phyloP scores from a whole-genome alignment of 2,888 invertebrate species.

The Allolobophora icterica region DNA sequence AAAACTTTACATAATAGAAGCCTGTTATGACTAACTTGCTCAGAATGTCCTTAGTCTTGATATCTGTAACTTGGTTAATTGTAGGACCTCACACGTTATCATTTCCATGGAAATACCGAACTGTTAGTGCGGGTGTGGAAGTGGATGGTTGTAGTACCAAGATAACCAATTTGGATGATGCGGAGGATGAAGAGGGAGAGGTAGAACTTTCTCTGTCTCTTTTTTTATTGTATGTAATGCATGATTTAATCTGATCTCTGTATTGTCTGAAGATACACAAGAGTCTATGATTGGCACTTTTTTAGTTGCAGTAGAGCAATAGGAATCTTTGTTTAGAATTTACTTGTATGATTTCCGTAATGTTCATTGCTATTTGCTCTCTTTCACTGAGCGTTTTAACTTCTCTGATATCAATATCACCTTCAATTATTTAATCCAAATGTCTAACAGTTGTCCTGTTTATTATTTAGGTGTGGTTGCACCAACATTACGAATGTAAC shows the following conservation, averaged over 20 bases:
- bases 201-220: neutral
- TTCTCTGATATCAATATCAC: too few species aligned
- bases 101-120: conserved; percentile 69
- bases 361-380: too few species aligned
- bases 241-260: neutral
- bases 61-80: neutral
- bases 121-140: conserved; percentile 76
- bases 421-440: too few species aligned
- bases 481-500: too few species aligned
- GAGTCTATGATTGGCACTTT: neutral
- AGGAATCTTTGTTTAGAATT: neutral
- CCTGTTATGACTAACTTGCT: neutral
- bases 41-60: neutral
- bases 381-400: too few species aligned
- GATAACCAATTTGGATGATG: conserved; percentile 74
- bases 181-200: conserved; percentile 79
- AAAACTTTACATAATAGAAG: neutral
- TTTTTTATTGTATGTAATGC: neutral
- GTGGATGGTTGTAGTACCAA: conserved; percentile 76
- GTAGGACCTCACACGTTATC: conserved; percentile 78
- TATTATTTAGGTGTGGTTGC: too few species aligned
- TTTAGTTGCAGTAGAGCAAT: neutral
- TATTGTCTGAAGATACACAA: neutral
- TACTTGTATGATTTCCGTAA: neutral
- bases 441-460: too few species aligned